Percentiles rank a stretch among this genome's conserved stretches.
These are phyloP conservation scores for Acrobeloides nanus DNA, from an alignment of 2,888 invertebrate species.

Conservation along the genomic window DNA sequence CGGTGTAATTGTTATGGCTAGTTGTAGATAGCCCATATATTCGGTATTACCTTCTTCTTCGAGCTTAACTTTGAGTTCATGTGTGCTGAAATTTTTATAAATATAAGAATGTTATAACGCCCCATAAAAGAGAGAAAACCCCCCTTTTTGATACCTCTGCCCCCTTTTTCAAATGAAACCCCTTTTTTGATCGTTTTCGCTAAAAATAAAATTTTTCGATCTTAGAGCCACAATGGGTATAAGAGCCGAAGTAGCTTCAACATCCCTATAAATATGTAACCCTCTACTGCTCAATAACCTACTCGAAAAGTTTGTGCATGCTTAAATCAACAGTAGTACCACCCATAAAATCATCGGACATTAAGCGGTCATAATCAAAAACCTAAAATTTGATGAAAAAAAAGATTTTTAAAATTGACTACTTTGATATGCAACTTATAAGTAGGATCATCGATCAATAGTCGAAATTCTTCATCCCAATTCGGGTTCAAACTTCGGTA, in stretches of 20 bases:
- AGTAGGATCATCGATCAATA: slow-evolving; percentile 81
- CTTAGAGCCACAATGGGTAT: too few species aligned
- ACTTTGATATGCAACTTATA: slow-evolving; percentile 73
- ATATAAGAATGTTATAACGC: neutral
- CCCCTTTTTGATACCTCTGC: neutral
- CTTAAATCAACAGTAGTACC: slow-evolving; percentile 72
- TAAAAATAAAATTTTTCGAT: neutral
- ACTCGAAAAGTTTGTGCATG: slow-evolving; percentile 38
- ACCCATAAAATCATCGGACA: slow-evolving; percentile 90
- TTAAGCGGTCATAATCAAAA: slow-evolving; percentile 82
- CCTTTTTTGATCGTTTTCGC: too few species aligned
- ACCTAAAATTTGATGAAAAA: slow-evolving; percentile 59
- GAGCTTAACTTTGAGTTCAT: slow-evolving; percentile 71
- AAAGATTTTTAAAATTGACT: neutral
- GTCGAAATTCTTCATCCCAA: slow-evolving; percentile 93
- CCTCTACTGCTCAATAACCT: slow-evolving; percentile 13
- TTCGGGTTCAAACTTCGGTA: slow-evolving; percentile 87
- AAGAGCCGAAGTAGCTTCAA: neutral
- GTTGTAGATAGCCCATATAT: slow-evolving; percentile 72
- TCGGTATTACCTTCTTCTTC: slow-evolving; percentile 66
- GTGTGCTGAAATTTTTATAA: slow-evolving; percentile 54
- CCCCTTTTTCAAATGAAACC: neutral
- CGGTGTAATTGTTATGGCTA: slow-evolving; percentile 79
- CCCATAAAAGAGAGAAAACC: neutral
- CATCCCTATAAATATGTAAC: neutral